These are phyloP conservation scores for Hystrix brachyura DNA, from an alignment of 2,113 vertebrate genomes.

Conservation along the genomic window DNA sequence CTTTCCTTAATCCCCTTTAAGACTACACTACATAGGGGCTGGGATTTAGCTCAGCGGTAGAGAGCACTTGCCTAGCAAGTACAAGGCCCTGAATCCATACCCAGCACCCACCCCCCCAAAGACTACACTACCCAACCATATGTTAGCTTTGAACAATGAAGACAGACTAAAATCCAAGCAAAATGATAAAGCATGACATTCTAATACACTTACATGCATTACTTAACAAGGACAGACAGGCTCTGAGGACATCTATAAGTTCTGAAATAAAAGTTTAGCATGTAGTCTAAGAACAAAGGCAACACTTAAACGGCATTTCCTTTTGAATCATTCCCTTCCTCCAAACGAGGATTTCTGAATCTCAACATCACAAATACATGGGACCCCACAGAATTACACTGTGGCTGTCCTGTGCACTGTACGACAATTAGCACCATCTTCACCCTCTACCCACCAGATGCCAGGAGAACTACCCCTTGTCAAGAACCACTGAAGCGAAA, in stretches of 20 bases:
- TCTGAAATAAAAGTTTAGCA: conserved; percentile 24
- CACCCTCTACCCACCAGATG: too few relatives aligned
- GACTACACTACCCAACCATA: background rate
- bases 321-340: background rate
- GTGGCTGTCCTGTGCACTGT: fast-evolving
- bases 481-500: background rate
- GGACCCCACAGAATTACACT: background rate
- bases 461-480: background rate
- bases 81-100: too few relatives aligned
- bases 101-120: background rate
- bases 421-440: background rate
- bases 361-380: background rate
- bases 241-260: background rate
- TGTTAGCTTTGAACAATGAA: background rate
- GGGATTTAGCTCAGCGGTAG: too few relatives aligned
- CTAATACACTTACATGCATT: background rate
- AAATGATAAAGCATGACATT: background rate
- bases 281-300: background rate
- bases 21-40: background rate
- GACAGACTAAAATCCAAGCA: background rate
- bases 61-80: too few relatives aligned
- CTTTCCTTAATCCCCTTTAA: background rate
- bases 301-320: background rate
- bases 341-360: background rate
- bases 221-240: background rate